Evolutionary conservation across 2,797 vertebrate genomes (phyloP), one percentile per base, ranked within the genome.

Genomic region (Benthosema pterotum): DNA sequence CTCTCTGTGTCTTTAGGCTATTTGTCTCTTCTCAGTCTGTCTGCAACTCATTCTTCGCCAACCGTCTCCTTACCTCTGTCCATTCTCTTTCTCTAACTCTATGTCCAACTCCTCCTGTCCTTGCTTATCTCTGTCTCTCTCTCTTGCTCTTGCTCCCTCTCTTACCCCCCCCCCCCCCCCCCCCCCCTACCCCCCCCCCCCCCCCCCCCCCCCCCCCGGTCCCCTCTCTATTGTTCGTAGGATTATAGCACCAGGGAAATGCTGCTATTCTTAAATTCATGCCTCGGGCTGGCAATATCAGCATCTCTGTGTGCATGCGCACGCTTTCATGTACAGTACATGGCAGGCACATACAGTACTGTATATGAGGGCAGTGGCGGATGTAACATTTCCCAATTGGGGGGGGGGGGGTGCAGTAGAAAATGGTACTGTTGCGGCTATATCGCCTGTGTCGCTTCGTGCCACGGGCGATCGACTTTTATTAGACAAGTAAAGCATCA

Each of bases 221-320:
- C 42, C 63, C 45, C 45, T 54, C 53, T 64, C 43, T 32, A 48
- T 83, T 87, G 66, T 82, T 84, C 6, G 12, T 50, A 45, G 65
- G 71, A 76, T 87, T 80, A 74, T 0, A 12, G 67, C 67, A 65
- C 59, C 52, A 57, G 51, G 74, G 68, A 42, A 77, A 74, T 78
- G 64, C 80, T 52, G 48, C 70, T 57, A 43, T 56, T 72, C 74
- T 69, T 77, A 78, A 82, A 82, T 86, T 83, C 60, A 19, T 65
- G 75, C 75, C 65, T 18, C 50, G 59, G 64, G 76, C 69, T 72
- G 72, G 62, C 69, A 51, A 61, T 51, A 65, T 72, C 46, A 49
- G 62, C 45, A 17, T 77, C 46, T 64, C 45, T 46, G 46, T 58
- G 46, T 2, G 4, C 76, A 52, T 56, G 45, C 57, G 61, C 42